phyloP scores from a whole-genome alignment of 2,888 invertebrate species.

The Eupelmus urozonus region DNA sequence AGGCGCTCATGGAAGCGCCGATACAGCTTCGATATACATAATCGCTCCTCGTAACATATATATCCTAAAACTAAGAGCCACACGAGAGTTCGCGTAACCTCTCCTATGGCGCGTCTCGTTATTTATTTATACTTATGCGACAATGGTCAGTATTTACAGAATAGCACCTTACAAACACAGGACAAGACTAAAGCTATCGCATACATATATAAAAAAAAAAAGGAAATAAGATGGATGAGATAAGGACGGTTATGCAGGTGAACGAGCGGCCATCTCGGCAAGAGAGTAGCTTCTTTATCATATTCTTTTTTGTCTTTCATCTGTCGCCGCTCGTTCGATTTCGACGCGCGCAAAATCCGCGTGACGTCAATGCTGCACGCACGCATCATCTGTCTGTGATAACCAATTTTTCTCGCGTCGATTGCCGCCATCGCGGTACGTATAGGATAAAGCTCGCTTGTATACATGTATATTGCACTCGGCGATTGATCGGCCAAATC shows the following conservation, averaged over 20 bases:
- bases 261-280: slow-evolving; percentile 27
- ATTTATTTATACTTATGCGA: slow-evolving; percentile 56
- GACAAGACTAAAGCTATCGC: slow-evolving; percentile 43
- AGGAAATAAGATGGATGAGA: not conserved
- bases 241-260: not conserved
- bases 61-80: slow-evolving; percentile 20
- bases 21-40: not conserved
- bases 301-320: slow-evolving; percentile 4
- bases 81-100: slow-evolving; percentile 7
- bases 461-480: slow-evolving; percentile 57
- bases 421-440: too few species aligned
- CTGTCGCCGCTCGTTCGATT: slow-evolving; percentile 2
- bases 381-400: slow-evolving; percentile 8
- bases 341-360: not conserved
- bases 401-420: slow-evolving; percentile 26
- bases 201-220: slow-evolving; percentile 15
- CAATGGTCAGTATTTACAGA: slow-evolving; percentile 63
- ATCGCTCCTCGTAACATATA: not conserved
- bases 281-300: slow-evolving; percentile 23
- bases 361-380: not conserved
- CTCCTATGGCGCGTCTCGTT: slow-evolving; percentile 23
- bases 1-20: not conserved
- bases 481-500: slow-evolving; percentile 51
- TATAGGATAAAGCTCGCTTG: slow-evolving; percentile 9
- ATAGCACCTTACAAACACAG: slow-evolving; percentile 61